These are phyloP conservation scores for Takifugu bimaculatus DNA, from an alignment of 2,113 vertebrate genomes.

Conservation along the genomic window DNA sequence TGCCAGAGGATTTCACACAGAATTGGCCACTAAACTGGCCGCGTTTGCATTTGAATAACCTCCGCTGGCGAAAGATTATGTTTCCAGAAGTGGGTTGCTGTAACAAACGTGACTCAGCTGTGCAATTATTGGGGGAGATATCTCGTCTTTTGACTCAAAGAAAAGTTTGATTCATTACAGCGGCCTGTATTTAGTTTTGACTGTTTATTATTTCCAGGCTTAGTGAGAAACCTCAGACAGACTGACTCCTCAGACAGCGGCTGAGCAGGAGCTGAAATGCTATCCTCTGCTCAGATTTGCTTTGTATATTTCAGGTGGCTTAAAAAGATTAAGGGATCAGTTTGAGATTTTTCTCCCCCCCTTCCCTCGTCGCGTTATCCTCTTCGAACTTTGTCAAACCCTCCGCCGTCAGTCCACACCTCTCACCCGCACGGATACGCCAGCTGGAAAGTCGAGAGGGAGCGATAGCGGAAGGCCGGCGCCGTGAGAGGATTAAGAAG, in stretches of 20 bases:
- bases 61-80: conserved; percentile 64
- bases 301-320: conserved; percentile 59
- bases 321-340: conserved; percentile 66
- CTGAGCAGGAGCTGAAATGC: conserved; percentile 28
- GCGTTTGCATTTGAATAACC: conserved; percentile 54
- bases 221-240: conserved; percentile 24
- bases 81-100: conserved; percentile 27
- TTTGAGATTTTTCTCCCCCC: conserved; percentile 55
- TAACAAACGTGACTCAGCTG: conserved; percentile 62
- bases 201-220: background rate
- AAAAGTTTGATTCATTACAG: background rate
- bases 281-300: conserved; percentile 44
- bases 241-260: conserved; percentile 32
- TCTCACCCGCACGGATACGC: conserved; percentile 37
- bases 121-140: conserved; percentile 53
- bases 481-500: conserved; percentile 50
- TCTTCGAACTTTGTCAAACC: conserved; percentile 34
- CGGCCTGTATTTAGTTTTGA: conserved; percentile 4
- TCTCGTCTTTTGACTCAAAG: conserved; percentile 48
- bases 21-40: conserved; percentile 49
- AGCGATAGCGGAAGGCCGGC: conserved; percentile 46
- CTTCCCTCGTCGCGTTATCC: conserved; percentile 57
- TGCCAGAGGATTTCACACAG: conserved; percentile 40
- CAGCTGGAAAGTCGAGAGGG: conserved; percentile 47
- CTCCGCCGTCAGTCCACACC: conserved; percentile 31